Evolutionary conservation across 2,797 vertebrate genomes (phyloP).

Genomic region (Gymnoscopelus braueri): DNA sequence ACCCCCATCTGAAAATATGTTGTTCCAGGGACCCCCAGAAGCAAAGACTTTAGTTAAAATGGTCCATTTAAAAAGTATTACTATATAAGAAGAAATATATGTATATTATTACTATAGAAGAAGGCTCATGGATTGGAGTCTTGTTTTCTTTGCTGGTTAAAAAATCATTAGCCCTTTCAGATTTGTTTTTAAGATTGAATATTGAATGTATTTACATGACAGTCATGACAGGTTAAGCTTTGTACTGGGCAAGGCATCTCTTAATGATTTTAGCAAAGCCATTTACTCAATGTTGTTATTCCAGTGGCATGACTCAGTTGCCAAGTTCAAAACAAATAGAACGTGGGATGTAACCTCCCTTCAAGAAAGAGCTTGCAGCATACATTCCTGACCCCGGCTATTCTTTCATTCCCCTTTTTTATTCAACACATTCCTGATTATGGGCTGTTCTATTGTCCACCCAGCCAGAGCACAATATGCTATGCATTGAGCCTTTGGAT

Average conservation of each 20-base stretch:
- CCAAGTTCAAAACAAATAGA: slow-evolving; percentile 69
- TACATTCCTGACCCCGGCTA: slow-evolving; percentile 62
- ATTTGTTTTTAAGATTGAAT: background rate
- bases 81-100: too few relatives aligned
- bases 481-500: slow-evolving; percentile 16
- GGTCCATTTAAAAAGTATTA: too few relatives aligned
- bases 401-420: slow-evolving; percentile 47
- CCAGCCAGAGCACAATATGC: background rate
- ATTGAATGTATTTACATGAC: slow-evolving; percentile 13
- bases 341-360: slow-evolving; percentile 57
- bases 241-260: slow-evolving; percentile 30
- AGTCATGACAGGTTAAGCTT: slow-evolving; percentile 38
- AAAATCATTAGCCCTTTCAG: too few relatives aligned
- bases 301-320: slow-evolving; percentile 30
- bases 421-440: slow-evolving; percentile 53
- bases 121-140: too few relatives aligned
- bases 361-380: slow-evolving; percentile 58
- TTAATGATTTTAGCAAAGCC: slow-evolving; percentile 35
- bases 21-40: too few relatives aligned
- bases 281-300: slow-evolving; percentile 49
- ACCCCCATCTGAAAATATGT: too few relatives aligned
- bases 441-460: slow-evolving; percentile 48
- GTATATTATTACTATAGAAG: too few relatives aligned
- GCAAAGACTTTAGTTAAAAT: too few relatives aligned
- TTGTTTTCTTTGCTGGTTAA: too few relatives aligned